Base-by-base conservation (phyloP, 2,113 vertebrate species). In the Carassius carassius region DNA sequence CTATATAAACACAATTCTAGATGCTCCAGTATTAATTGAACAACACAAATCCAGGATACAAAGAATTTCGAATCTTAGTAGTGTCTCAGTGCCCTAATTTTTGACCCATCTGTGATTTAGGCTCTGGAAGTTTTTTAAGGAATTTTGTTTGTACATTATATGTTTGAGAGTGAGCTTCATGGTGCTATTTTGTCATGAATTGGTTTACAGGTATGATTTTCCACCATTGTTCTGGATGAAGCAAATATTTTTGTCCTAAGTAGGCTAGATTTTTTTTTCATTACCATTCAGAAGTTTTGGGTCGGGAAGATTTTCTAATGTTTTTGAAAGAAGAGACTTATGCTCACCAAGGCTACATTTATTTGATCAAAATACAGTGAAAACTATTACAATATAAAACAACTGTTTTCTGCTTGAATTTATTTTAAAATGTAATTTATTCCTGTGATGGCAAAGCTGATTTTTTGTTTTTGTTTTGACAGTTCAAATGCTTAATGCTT, bases 31-130 rank as follows among this genome's bases (percentile, higher is more conserved):
- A n/a, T 49, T 49, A 14, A 41, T 49, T 74, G 14, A 41, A 19
- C 67, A 19, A 70, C 25, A 19, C 37, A 73, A 37, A 47, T 75
- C 72, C 44, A n/a, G 72, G 13, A 49, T 49, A 49, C 47, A 49
- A 51, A 49, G 72, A 13, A 23, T 49, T 29, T 49, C 25, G 2
- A 74, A 14, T 49, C 41, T 74, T 44, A 21, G 3, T 73, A 47
- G 37, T 72, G 69, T 72, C 19, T 44, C 35, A 44, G 70, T 75
- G 73, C 17, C 73, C n/a, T 51, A 75, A 5, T 49, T 75, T 49
- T n/a, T 49, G 44, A 17, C 72, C 13, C 44, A 49, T 75, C 72
- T 74, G 21, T 74, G 37, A 47, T 74, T 47, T n/a, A 47, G 21
- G 44, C 11, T 49, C 63, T 67, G 63, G n/a, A 49, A 21, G 32